Base-by-base conservation (phyloP, 2,113 vertebrate species). In the Lipophrys pholis region DNA sequence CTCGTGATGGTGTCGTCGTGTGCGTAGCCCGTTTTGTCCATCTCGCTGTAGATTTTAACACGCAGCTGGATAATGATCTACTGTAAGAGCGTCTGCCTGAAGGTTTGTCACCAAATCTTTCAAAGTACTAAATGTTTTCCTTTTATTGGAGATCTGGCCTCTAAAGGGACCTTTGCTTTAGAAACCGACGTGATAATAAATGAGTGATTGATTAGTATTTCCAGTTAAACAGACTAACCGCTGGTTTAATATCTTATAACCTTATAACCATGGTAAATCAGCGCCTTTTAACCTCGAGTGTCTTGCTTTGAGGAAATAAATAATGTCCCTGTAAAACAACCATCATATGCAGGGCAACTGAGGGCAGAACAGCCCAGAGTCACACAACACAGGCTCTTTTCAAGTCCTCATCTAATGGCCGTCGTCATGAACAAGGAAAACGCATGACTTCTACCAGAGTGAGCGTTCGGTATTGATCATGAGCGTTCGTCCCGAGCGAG, bases 111-210 rank as follows among this genome's bases (percentile, higher is more conserved):
- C n/a, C n/a, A n/a, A n/a, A n/a, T n/a, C n/a, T n/a, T n/a, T n/a
- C n/a, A 6, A 40, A 63, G 64, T 65, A 57, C 75, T 78, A 62
- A 80, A 80, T 58, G 48, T 54, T 57, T 57, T 38, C 62, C 66
- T 76, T 30, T 30, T 30, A 2, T 30, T 30, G 81, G 81, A 78
- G 88, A 78, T 81, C 48, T 60, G 16, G 56, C 7, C 49, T 39
- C 1, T 7, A 6, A 14, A 5, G 38, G 60, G 7, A 73, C 50
- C 49, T 21, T 41, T 38, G 16, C 38, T 14, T 52, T 52, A 5
- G n/a, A 35, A 17, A 39, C 8, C 36, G 9, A 56, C 7, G 8
- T 36, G 59, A 40, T 35, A 30, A 52, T 30, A 59, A 55, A 52
- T 16, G 14, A 71, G 51, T 6, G 41, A 58, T 58, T 43, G 16